Base-by-base conservation (phyloP, 2,113 vertebrate species). In the Nannospalax galili region DNA sequence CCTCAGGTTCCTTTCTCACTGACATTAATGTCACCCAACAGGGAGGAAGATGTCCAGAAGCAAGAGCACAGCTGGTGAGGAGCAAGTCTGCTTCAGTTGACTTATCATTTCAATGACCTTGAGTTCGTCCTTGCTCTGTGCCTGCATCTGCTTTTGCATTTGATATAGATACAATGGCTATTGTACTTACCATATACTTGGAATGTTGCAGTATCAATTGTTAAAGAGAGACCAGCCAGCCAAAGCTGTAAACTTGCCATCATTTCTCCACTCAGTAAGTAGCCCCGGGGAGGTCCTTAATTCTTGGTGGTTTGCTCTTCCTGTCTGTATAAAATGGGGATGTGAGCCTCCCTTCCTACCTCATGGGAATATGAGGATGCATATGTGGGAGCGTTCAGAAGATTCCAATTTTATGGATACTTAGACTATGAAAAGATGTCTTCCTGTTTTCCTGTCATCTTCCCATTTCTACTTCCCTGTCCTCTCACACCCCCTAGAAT, bases 1-100 rank as follows among this genome's bases (percentile, higher is more conserved):
- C 56, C n/a, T 87, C 45, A 67, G 45, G 35, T 92, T 75, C 52
- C 52, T 93, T 96, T 37, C n/a, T 88, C 22, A 37, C 56, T 90
- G 73, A 9, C 58, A 74, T 80, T 52, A 40, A 79, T 82, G 35
- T 48, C 88, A 42, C 45, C 81, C 7, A 69, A 37, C 10, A 48
- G 67, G 45, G 3, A 93, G 81, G 48, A 93, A 70, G 58, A 72
- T 95, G 42, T 15, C 20, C 30, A 80, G 85, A 45, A 81, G 78
- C 72, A 52, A 74, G 94, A 93, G 37, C 56, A 35, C 1, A 22
- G 60, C n/a, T 94, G 35, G 78, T 2, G 19, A 79, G 52, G 64
- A 35, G 56, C 30, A 70, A 64, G n/a, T 60, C 64, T 75, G 62
- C 91, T 94, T 92, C 64, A 89, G 81, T 56, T 74, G 37, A 72